Evolutionary conservation across 2,888 invertebrate genomes (phyloP), one percentile per base, ranked within the genome.

Genomic region (Ceratothoa steindachneri): DNA sequence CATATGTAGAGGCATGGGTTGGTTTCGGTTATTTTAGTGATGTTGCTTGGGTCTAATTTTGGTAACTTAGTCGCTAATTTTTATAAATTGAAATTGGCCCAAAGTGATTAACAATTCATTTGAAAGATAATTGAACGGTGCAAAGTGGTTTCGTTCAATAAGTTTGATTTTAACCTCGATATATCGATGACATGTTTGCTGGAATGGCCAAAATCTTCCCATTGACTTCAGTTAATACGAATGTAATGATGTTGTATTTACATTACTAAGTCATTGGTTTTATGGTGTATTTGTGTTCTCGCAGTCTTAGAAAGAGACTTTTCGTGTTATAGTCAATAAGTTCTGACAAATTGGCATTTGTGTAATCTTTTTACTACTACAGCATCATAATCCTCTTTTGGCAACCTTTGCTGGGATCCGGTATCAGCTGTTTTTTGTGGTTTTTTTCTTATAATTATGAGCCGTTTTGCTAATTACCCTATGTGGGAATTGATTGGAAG

Each of bases 21-120:
- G 81, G 81, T 80, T 82, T 81, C 81, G 81, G 80, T 81, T 82
- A 80, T 81, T 80, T 81, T 81, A 65, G 69, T 75, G 51, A 65
- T 27, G 55, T 41, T n/a, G 70, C 55, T 30, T 60, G 19, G 30
- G 29, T 29, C 41, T 41, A 41, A 41, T 41, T 41, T 41, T 41
- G 41, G 41, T 41, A 41, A n/a, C 41, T 9, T 41, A 41, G 41
- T 41, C 41, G 41, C 15, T 41, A 41, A 41, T 41, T 41, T n/a
- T 41, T 41, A 15, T 27, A 60, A 70, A 70, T 60, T 70, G 53
- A 30, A 60, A 60, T 70, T 70, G 29, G 60, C 30, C 60, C 30
- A 30, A 70, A 53, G 22, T 5, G 30, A 41, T 41, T 41, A 41
- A 15, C 41, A n/a, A n/a, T 41, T 41, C 15, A 15, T 41, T 41